Percentiles rank a stretch among this genome's conserved stretches.
phyloP scores from a whole-genome alignment of 1,140 invertebrate species.

The Leucophenga varia region DNA sequence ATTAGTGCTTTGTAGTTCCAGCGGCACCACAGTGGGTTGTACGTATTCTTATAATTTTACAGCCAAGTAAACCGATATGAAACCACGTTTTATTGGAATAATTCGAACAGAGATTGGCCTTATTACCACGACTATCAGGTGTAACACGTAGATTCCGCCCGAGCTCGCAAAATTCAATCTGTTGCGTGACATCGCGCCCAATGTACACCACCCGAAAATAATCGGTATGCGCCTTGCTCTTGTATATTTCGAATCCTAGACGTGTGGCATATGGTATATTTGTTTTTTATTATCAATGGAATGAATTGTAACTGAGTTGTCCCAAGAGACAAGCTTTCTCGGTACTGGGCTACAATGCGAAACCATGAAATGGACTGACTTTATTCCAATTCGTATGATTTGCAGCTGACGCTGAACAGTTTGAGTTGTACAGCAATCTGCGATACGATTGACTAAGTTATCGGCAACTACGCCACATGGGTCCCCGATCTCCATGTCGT shows the following conservation, averaged over 20 bases:
- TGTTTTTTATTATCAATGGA: too few species aligned
- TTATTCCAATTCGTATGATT: conserved; percentile 70
- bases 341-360: conserved; percentile 70
- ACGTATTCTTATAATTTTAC: conserved; percentile 46
- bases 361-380: conserved; percentile 79
- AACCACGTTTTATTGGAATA: conserved; percentile 75
- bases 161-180: conserved; percentile 77
- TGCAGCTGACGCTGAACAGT: conserved; percentile 55
- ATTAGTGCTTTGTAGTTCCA: conserved; percentile 83
- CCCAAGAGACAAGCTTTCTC: conserved; percentile 65
- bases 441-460: conserved; percentile 60
- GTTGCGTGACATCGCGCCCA: conserved; percentile 81
- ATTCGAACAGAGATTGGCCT: conserved; percentile 72
- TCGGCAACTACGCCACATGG: conserved; percentile 68
- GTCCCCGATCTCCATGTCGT: conserved; percentile 85
- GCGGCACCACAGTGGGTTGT: conserved; percentile 84
- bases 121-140: conserved; percentile 57
- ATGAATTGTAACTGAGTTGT: conserved; percentile 72
- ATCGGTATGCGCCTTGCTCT: conserved; percentile 61
- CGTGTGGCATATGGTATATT: conserved; percentile 80
- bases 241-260: conserved; percentile 81
- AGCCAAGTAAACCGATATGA: conserved; percentile 74
- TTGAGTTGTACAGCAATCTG: conserved; percentile 64
- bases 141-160: conserved; percentile 58
- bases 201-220: conserved; percentile 84